Percentiles rank a stretch among this genome's conserved stretches.
phyloP scores from a whole-genome alignment of 2,113 vertebrate genomes.

The Todiramphus saurophagus region DNA sequence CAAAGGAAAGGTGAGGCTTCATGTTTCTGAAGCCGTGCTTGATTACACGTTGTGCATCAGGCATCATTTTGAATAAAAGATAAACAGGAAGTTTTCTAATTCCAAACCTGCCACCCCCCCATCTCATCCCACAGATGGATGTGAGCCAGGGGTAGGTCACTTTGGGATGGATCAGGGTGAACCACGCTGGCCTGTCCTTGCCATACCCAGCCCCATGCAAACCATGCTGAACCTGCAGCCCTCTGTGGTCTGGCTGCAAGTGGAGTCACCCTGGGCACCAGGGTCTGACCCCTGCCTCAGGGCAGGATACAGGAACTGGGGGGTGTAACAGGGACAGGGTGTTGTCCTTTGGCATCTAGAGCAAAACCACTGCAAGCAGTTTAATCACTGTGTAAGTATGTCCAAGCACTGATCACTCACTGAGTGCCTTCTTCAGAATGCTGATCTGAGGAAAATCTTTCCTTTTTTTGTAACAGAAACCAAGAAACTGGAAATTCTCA shows the following conservation, averaged over 20 bases:
- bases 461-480: background rate
- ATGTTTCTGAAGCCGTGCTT: background rate
- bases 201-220: background rate
- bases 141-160: background rate
- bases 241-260: background rate
- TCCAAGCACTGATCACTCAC: background rate
- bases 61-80: background rate
- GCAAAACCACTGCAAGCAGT: background rate
- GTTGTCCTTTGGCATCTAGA: background rate
- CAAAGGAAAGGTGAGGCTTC: background rate
- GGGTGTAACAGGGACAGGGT: background rate
- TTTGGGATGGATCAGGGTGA: background rate
- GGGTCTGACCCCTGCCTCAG: background rate
- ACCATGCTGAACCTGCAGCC: accelerated
- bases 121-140: accelerated
- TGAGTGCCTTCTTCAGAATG: background rate
- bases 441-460: background rate
- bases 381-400: background rate
- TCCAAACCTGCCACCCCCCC: background rate
- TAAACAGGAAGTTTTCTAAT: background rate
- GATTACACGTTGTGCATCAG: background rate
- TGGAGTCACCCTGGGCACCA: accelerated
- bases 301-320: background rate
- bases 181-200: accelerated
- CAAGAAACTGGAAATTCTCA: background rate